A percentile compares a stretch with the other conserved stretches of the same genome.
Evolutionary conservation across 2,113 vertebrate genomes (phyloP).

Genomic region (Microcebus murinus): DNA sequence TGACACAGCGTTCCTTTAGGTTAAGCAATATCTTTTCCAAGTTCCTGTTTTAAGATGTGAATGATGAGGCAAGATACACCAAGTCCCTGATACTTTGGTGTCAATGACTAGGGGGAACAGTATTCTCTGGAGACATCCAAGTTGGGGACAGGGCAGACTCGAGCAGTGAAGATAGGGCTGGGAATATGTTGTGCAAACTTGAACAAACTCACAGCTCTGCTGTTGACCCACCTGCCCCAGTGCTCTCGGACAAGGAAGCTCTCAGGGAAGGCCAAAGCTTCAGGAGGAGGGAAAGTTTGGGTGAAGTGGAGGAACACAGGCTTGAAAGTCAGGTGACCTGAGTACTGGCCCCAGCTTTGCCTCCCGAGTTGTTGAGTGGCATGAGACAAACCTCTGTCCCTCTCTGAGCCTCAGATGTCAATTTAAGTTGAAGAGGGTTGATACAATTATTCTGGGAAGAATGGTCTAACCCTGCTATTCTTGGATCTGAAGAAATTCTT

Average conservation of each 20-base stretch:
- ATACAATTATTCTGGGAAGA: not conserved
- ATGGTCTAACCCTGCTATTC: not conserved
- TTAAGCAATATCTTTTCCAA: not conserved
- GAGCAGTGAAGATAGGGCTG: accelerated
- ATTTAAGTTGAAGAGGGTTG: not conserved
- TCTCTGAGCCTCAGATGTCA: not conserved
- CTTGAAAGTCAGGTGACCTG: not conserved
- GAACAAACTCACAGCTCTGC: not conserved
- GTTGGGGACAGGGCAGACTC: too few species aligned
- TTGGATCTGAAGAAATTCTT: not conserved
- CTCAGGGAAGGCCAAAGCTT: not conserved
- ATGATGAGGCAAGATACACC: not conserved
- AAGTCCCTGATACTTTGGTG: not conserved
- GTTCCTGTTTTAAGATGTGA: not conserved
- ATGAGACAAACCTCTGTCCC: not conserved
- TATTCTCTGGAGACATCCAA: not conserved
- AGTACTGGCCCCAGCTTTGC: too few species aligned
- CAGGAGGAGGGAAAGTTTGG: not conserved
- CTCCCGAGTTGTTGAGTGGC: not conserved
- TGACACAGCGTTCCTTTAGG: not conserved
- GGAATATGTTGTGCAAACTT: not conserved
- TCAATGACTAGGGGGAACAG: not conserved
- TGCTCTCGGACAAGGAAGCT: not conserved
- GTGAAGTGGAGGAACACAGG: not conserved
- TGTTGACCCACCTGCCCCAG: too few species aligned